Evolutionary conservation across 2,113 vertebrate genomes (phyloP), one percentile per base, ranked within the genome.

Genomic region (Prolemur simus): DNA sequence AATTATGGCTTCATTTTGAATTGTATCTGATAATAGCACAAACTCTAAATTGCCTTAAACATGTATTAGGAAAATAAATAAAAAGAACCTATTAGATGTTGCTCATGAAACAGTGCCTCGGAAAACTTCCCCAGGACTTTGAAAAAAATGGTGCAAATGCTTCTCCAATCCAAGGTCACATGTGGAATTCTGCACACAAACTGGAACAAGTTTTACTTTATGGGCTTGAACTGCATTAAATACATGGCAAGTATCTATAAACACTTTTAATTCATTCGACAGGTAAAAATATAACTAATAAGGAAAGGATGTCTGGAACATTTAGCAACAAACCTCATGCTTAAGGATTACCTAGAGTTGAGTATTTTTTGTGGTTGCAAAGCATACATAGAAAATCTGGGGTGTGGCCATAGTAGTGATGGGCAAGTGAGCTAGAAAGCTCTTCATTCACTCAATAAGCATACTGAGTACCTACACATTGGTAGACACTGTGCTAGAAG

Each of bases 321-420:
- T 1, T 8, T 34, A 42, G 15, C 10, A n/a, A 8, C 21, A 69
- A 84, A 45, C 5, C 10, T 2, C 15, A 25, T 0, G 47, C 37
- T 54, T 32, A 81, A 6, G 4, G 10, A 12, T 27, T 6, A 52
- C 6, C 49, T n/a, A 17, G 6, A 66, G 34, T 1, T 23, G 4
- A 10, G 3, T 32, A 13, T 6, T 29, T 49, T 66, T 18, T 63
- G 29, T 6, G 29, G 8, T 5, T 60, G 76, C 17, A 78, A 58
- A 90, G 23, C 11, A 54, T 5, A 42, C 39, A 15, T 6, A 39
- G 25, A 29, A 66, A 63, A 42, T 11, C 27, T 0, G 4, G 27
- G 42, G 9, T 23, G 2, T 0, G 8, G 25, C 5, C n/a, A 8
- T 0, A 37, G 8, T 1, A 14, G 3, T 18, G 27, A 64, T 3